Evolutionary conservation across 2,797 vertebrate species (phyloP).

Genomic region (Podarcis lilfordi): DNA sequence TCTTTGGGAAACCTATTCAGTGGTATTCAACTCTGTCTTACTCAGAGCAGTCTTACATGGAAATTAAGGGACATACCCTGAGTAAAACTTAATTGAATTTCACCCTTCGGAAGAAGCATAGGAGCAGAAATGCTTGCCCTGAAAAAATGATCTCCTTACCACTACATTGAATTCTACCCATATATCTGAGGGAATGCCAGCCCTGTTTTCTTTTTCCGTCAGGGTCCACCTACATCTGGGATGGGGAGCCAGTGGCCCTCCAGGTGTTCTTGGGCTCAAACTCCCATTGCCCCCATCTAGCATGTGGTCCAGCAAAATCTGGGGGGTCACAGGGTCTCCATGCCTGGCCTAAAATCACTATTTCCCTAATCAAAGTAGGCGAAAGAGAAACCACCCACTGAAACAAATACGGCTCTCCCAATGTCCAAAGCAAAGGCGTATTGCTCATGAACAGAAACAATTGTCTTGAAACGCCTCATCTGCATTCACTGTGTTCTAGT

Average conservation of each 20-base stretch:
- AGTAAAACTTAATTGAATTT: too few relatives aligned
- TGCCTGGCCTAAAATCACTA: background rate
- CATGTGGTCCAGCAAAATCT: too few relatives aligned
- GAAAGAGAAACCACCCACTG: background rate
- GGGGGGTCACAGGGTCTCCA: too few relatives aligned
- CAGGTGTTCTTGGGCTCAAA: too few relatives aligned
- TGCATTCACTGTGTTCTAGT: background rate
- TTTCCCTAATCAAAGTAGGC: background rate
- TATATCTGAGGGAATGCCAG: background rate
- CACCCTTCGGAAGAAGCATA: too few relatives aligned
- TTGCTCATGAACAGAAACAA: background rate
- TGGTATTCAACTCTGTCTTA: background rate
- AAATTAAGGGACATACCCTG: too few relatives aligned
- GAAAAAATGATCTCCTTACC: too few relatives aligned
- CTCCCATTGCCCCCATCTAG: too few relatives aligned
- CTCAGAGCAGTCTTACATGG: background rate
- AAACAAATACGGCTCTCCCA: background rate
- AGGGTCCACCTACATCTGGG: background rate
- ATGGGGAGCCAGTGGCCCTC: too few relatives aligned
- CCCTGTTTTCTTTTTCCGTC: rapidly evolving
- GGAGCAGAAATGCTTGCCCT: too few relatives aligned
- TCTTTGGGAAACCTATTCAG: background rate
- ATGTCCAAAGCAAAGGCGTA: rapidly evolving
- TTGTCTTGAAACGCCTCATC: slow-evolving; percentile 3
- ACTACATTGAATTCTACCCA: too few relatives aligned